Percentiles rank a stretch among this genome's conserved stretches.
phyloP scores from a whole-genome alignment of 1,140 invertebrate species.

The Listronotus oregonensis region DNA sequence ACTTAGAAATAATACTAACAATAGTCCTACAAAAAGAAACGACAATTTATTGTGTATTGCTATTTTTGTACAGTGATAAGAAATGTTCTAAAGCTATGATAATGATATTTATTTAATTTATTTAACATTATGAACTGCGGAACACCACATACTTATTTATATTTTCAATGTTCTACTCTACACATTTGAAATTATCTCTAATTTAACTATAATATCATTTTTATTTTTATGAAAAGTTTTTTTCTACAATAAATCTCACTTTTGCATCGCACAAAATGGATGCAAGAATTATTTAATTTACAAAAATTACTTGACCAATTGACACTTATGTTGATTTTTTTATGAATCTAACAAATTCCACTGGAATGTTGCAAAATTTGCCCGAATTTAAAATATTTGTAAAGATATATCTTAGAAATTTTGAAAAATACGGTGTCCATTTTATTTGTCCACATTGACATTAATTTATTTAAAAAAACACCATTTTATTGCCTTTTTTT shows the following conservation, averaged over 20 bases:
- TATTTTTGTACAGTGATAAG: constrained; percentile 32
- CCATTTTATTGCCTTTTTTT: no score
- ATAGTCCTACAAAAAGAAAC: constrained; percentile 11
- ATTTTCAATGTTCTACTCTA: constrained; percentile 44
- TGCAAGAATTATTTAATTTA: constrained; percentile 42
- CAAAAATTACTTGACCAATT: constrained; percentile 41
- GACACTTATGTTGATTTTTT: constrained; percentile 40
- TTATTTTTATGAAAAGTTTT: constrained; percentile 48
- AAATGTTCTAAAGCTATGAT: constrained; percentile 20
- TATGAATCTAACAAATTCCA: constrained; percentile 30
- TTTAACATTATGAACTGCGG: constrained; percentile 22
- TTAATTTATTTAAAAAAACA: no score
- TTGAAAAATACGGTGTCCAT: no score
- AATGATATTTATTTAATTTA: constrained; percentile 18
- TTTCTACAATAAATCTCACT: constrained; percentile 54
- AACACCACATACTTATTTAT: constrained; percentile 42
- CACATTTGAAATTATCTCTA: constrained; percentile 40
- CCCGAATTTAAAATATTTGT: not conserved
- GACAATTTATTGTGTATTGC: constrained; percentile 21
- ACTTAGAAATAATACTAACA: constrained; percentile 1
- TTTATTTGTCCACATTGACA: no score
- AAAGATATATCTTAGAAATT: no score
- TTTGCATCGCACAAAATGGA: constrained; percentile 49
- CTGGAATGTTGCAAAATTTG: constrained; percentile 22
- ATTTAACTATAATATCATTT: constrained; percentile 38